Base-by-base conservation (phyloP, 2,113 vertebrate genomes). In the Eulemur rufifrons region DNA sequence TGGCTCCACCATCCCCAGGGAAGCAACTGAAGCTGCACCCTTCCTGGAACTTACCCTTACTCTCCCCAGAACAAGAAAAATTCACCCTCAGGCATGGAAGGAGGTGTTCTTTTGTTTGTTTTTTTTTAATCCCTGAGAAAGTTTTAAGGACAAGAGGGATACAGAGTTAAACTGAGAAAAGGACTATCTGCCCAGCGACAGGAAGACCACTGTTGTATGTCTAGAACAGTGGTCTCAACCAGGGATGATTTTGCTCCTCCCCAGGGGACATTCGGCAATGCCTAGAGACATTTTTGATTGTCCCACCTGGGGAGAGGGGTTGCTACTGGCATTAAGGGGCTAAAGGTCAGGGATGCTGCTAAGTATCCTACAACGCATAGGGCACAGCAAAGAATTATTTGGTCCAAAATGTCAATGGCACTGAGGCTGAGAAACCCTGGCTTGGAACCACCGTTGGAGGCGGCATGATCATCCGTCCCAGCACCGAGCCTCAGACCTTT, bases 111-210 rank as follows among this genome's bases (percentile, higher is more conserved):
- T 9, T 77, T 73, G 73, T 39, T 56, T 32, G 69, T 80, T 73
- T 64, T 59, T 59, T 5, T 39, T 27, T 12, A 11, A 27, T 47
- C 29, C n/a, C 61, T n/a, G 42, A 66, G 54, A 78, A 85, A 69
- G 47, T 73, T 66, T 92, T 86, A 92, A 92, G 37, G 66, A 84
- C 80, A 89, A 95, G 78, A 94, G 17, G 13, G 50, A 52, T 54
- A 82, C 68, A 42, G 23, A 29, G 29, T 47, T 45, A 88, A 76
- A 39, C 47, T 15, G 50, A 90, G 50, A 42, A 91, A 77, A 93
- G 42, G 29, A 25, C n/a, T 7, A 8, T 39, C 59, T 39, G 15
- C 47, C 17, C n/a, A 21, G 91, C 81, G 32, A 87, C 27, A 80
- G 29, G 42, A 95, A 95, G 50, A 82, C 18, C 76, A 82, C 10